Evolutionary conservation across 23 tunicate genomes (phyloP), one percentile per base, ranked within the genome.

Genomic region (Phallusia fumigata): DNA sequence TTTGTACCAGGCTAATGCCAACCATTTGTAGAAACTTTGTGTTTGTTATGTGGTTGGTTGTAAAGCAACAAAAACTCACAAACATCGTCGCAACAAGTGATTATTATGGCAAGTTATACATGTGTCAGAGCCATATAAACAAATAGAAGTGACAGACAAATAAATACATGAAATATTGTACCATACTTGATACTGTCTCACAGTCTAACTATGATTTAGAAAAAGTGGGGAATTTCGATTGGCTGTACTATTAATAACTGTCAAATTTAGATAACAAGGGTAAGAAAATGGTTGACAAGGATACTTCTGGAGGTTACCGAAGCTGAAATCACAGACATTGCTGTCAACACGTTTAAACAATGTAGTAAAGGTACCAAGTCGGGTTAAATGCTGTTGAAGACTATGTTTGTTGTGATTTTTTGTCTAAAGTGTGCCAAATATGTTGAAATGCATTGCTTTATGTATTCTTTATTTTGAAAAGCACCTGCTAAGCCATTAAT

Each of bases 231-330:
- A n/a, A n/a, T n/a, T n/a, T n/a, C n/a, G n/a, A n/a, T n/a, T 51
- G 18, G 58, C 15, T 51, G 18, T 51, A 18, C 15, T 15, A 18
- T 13, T 13, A 18, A 51, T 13, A 18, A 51, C 18, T 51, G 15
- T 13, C 28, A 21, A 58, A 58, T 58, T 34, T 52, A 83, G 87
- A 32, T 84, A 49, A 6, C 79, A n/a, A 84, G 80, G 74, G 82
- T 89, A 18, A 77, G 88, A 10, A 80, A 74, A 75, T 79, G 75
- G 85, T 80, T 89, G n/a, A 89, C 94, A 53, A 88, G 79, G 36
- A 80, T 89, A 53, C 58, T 89, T 12, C 81, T 89, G 32, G 88
- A 89, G 36, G 94, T 89, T 22, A 89, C 94, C 65, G 80, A 89
- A 3, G 28, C 33, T 6, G 94, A 89, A 44, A 79, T 87, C 0